Percentiles rank a stretch among this genome's conserved stretches.
Evolutionary conservation across 1,140 invertebrate genomes (phyloP).

Genomic region (Helicorthomorpha holstii): DNA sequence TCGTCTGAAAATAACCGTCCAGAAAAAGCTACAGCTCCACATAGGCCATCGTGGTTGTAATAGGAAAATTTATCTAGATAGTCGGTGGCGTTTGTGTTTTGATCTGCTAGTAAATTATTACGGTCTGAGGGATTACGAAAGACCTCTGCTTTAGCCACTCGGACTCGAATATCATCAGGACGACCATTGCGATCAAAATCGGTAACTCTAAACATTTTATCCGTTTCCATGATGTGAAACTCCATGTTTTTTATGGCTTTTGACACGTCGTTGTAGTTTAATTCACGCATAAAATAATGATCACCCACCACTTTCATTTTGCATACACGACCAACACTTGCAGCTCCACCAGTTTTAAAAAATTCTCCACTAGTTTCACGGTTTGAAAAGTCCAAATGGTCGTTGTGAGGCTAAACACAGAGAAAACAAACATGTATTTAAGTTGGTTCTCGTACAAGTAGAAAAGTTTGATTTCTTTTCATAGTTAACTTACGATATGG

Average conservation of each 20-base stretch:
- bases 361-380: not conserved
- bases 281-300: not conserved
- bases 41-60: not conserved
- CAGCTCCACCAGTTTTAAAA: not conserved
- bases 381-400: not conserved
- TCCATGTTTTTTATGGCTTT: not conserved
- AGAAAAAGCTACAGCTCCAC: not conserved
- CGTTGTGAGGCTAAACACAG: not conserved
- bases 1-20: not conserved
- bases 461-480: not conserved
- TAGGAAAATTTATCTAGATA: not conserved
- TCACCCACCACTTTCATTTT: not conserved
- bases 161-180: not conserved
- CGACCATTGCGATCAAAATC: not conserved
- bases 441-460: not conserved
- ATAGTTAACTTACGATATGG: not conserved
- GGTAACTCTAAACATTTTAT: not conserved
- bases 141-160: not conserved
- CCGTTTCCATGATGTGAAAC: not conserved
- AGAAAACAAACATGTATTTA: not conserved
- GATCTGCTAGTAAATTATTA: not conserved
- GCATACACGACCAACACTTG: not conserved
- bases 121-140: not conserved
- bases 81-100: not conserved
- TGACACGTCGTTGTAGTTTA: not conserved